Evolutionary conservation across 2,113 vertebrate species (phyloP).

Genomic region (Sporophila hypoxantha): DNA sequence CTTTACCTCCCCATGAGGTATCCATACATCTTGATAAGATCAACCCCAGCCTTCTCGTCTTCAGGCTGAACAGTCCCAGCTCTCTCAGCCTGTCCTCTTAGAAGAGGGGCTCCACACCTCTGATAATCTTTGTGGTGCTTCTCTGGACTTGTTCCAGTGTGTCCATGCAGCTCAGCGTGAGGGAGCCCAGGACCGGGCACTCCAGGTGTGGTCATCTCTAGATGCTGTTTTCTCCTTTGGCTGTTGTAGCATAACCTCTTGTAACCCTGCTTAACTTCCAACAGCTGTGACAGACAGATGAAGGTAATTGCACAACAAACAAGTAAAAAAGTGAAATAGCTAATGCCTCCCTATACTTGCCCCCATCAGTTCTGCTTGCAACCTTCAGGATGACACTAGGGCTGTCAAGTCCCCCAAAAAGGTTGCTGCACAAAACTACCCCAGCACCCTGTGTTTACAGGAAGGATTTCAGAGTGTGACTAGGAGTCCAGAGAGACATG

Average conservation of each 20-base stretch:
- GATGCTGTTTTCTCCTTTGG: neutral
- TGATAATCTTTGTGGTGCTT: neutral
- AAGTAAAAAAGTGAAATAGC: neutral
- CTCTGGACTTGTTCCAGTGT: neutral
- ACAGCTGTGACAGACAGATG: neutral
- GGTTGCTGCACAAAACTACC: neutral
- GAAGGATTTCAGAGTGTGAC: neutral
- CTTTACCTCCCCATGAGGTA: neutral
- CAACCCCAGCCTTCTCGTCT: neutral
- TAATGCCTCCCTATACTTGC: neutral
- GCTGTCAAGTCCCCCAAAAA: neutral
- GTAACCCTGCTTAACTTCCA: neutral
- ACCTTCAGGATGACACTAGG: neutral
- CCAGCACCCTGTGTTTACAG: fast-evolving
- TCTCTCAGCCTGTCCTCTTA: neutral
- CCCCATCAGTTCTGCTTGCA: neutral
- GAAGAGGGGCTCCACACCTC: neutral
- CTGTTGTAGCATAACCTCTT: neutral
- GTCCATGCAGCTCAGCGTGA: fast-evolving
- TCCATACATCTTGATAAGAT: neutral
- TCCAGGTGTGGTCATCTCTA: neutral
- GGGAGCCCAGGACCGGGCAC: neutral
- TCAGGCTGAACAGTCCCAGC: neutral
- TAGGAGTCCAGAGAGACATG: neutral
- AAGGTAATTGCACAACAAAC: neutral